These are phyloP conservation scores for Aphaenogaster floridana DNA, from an alignment of 1,140 invertebrate species.

Conservation along the genomic window DNA sequence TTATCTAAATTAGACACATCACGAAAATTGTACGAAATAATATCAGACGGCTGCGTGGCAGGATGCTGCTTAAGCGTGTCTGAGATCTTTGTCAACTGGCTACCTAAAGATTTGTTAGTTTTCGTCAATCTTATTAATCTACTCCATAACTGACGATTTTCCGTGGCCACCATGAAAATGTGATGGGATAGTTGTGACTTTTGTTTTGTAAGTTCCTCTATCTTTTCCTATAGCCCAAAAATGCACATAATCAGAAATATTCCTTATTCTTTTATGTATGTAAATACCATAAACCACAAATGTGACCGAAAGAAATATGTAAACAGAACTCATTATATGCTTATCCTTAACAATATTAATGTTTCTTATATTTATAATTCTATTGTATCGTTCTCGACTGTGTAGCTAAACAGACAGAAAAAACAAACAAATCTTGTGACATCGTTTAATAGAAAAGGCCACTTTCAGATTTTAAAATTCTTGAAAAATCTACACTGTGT, in stretches of 20 bases:
- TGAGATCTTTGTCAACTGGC: slow-evolving; percentile 86
- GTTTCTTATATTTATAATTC: neutral
- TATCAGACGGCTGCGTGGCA: slow-evolving; percentile 72
- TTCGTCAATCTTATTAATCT: slow-evolving; percentile 90
- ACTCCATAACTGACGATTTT: slow-evolving; percentile 93
- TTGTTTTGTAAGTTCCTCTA: slow-evolving; percentile 90
- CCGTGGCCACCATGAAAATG: slow-evolving; percentile 92
- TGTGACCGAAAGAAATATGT: neutral
- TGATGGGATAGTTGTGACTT: slow-evolving; percentile 92
- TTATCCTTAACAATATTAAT: neutral
- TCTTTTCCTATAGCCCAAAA: slow-evolving; percentile 86
- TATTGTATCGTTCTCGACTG: neutral
- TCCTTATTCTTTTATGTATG: too few relatives aligned
- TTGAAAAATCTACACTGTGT: neutral
- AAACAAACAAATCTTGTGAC: neutral
- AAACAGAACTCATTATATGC: neutral
- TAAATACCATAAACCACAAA: too few relatives aligned
- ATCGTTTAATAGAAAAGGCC: neutral
- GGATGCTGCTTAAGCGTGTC: slow-evolving; percentile 86
- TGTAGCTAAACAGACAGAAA: neutral
- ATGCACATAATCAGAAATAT: too few relatives aligned
- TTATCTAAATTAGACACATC: slow-evolving; percentile 45
- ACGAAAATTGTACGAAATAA: slow-evolving; percentile 78
- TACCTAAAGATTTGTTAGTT: slow-evolving; percentile 87
- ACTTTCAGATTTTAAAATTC: neutral